Base-by-base conservation (phyloP, 2,888 invertebrate genomes). In the Cantharis nigra region DNA sequence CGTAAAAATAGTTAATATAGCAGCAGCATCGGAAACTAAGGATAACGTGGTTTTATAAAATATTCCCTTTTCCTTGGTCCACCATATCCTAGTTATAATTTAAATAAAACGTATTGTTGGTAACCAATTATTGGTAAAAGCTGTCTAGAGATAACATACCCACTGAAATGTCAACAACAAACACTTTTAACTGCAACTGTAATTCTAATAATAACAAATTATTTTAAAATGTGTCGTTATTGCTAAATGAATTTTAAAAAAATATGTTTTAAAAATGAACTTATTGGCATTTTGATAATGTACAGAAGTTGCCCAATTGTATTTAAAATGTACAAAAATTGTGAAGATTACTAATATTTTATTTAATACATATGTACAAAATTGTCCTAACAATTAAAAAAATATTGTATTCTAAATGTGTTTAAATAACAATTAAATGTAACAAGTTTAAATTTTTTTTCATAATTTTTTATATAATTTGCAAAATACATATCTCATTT, bases 281-380 rank as follows among this genome's bases (percentile, higher is more conserved):
- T 67, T 67, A 23, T 67, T 67, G 65, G 65, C 65, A 67, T 23
- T 64, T 64, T 64, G 23, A 67, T 49, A 49, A 14, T 67, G 65
- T 67, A 67, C 65, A 67, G 26, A 49, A 77, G 78, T 75, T 78
- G 78, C 78, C 78, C 72, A 78, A 75, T 64, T 18, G 64, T 64
- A 23, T 67, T 78, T 78, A 78, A 75, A 78, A 78, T 78, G 30
- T 78, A 78, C 78, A 78, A 78, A 72, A 16, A 65, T 70, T 67
- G 18, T 67, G 75, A 72, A 75, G 78, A 78, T 65, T 67, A 67
- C 69, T 77, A 16, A 67, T 64, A 64, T 64, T 64, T 23, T 23
- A 74, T 77, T 74, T 75, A 78, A 78, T 78, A 78, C 78, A 78
- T 78, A 78, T 78, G 69, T 78, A 78, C 78, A 78, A 18, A n/a